Evolutionary conservation across 1,140 invertebrate species (phyloP), one percentile per base, ranked within the genome.

Genomic region (Temnothorax longispinosus): DNA sequence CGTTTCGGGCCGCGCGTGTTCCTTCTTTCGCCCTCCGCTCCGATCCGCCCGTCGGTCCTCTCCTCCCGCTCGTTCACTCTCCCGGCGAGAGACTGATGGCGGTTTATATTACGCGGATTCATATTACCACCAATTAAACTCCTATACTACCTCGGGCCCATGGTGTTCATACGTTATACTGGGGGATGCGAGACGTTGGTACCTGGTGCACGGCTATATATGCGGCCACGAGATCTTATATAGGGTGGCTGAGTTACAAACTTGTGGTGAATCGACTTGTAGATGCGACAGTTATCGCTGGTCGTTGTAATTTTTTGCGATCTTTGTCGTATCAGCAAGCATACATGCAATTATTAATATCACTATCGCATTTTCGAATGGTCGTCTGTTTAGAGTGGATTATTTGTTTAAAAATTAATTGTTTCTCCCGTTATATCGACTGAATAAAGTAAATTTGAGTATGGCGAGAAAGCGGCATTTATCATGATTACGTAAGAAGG

Each of bases 121-220:
- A 92, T 93, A 93, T 93, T 93, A 93, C 93, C 91, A 93, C 93
- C 92, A 93, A 93, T 93, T 93, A 93, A 93, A 93, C 89, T 93
- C 93, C 90, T 93, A 93, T 93, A 92, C 92, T 64, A 91, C 84
- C 91, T 87, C 82, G 75, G 41, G 80, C 81, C 58, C 56, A 69
- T 81, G 91, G 90, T 91, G 91, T 91, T 91, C 89, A 92, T 91
- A 91, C 90, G 90, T 92, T 93, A 91, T 71, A 87, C 87, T 8
- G 74, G 72, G 64, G 86, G 88, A 90, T 88, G 71, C 64, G 82
- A 88, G 87, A 87, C 85, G 89, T 77, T 86, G 81, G 86, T 90
- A 88, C 80, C 89, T 90, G 86, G 86, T 65, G 71, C 81, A 88
- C 62, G 62, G 72, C 85, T 78, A 62, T 62, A 38, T 67, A 74